phyloP scores from a whole-genome alignment of 2,888 invertebrate genomes.

The Baronia brevicornis region DNA sequence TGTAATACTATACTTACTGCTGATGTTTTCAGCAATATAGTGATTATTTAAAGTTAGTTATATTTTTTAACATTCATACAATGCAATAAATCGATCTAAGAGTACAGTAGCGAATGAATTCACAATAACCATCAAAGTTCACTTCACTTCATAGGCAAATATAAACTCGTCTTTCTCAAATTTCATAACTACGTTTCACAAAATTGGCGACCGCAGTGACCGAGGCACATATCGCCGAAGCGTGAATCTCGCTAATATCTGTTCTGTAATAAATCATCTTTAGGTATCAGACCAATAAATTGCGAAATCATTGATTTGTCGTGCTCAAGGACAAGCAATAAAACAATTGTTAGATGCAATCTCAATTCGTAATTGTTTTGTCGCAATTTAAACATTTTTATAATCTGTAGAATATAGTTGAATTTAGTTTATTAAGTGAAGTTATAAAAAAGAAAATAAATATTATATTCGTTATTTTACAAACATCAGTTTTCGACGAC shows the following conservation, averaged over 20 bases:
- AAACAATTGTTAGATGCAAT: no score
- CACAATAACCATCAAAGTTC: no score
- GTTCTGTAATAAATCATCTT: conserved; percentile 16
- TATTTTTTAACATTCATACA: no score
- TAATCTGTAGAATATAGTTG: no score
- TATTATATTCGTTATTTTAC: conserved; percentile 1
- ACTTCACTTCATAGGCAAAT: conserved; percentile 8
- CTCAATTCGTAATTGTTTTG: no score
- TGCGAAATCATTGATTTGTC: conserved; percentile 2
- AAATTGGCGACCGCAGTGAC: conserved; percentile 13
- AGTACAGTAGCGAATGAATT: no score
- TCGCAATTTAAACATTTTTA: no score
- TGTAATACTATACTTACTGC: no score
- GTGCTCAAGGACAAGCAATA: conserved; percentile 3
- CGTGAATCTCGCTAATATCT: conserved; percentile 14
- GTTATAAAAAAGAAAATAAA: not conserved
- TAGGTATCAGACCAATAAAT: conserved; percentile 4
- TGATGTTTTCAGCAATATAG: no score
- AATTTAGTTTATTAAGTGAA: not conserved
- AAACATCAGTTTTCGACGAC: not conserved
- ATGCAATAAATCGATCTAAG: no score
- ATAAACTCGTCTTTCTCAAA: conserved; percentile 6
- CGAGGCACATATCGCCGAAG: conserved; percentile 13
- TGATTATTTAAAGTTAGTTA: no score
- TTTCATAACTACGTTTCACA: conserved; percentile 16